Evolutionary conservation across 1,140 invertebrate genomes (phyloP).

Genomic region (Agrypnia vestita): DNA sequence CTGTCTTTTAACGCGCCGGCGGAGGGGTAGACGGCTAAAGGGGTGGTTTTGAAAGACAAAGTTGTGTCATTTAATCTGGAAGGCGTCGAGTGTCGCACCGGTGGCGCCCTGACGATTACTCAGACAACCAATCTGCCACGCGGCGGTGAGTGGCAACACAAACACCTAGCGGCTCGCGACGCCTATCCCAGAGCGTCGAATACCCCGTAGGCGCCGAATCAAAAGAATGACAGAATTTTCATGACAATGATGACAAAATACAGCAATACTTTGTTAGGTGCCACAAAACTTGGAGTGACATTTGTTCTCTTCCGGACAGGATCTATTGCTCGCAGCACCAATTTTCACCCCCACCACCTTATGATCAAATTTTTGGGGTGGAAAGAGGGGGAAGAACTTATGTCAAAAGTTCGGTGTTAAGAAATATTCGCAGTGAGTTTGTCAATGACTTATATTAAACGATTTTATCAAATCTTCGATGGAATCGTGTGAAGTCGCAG

Average conservation of each 20-base stretch:
- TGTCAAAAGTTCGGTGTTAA: slow-evolving; percentile 29
- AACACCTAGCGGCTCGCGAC: neutral
- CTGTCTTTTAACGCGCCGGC: slow-evolving; percentile 10
- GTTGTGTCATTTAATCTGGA: slow-evolving; percentile 62
- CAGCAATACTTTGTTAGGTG: neutral
- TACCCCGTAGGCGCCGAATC: too few relatives aligned
- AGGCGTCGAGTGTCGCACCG: slow-evolving; percentile 58
- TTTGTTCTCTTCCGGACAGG: neutral
- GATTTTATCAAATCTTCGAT: slow-evolving; percentile 48
- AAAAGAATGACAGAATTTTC: too few relatives aligned
- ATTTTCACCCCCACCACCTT: slow-evolving; percentile 11
- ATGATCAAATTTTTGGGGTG: slow-evolving; percentile 18
- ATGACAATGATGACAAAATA: too few relatives aligned
- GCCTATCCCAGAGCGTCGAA: too few relatives aligned
- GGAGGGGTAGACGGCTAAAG: slow-evolving; percentile 19
- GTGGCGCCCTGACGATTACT: slow-evolving; percentile 58
- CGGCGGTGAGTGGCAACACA: slow-evolving; percentile 50
- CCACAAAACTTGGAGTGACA: neutral
- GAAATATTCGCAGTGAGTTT: slow-evolving; percentile 44
- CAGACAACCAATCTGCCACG: slow-evolving; percentile 60
- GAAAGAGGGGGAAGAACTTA: slow-evolving; percentile 27
- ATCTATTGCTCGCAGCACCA: neutral
- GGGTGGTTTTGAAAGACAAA: slow-evolving; percentile 56
- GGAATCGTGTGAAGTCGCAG: slow-evolving; percentile 15
- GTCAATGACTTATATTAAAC: slow-evolving; percentile 48